Evolutionary conservation across 2,797 vertebrate genomes (phyloP).

Genomic region (Botia almorhae): DNA sequence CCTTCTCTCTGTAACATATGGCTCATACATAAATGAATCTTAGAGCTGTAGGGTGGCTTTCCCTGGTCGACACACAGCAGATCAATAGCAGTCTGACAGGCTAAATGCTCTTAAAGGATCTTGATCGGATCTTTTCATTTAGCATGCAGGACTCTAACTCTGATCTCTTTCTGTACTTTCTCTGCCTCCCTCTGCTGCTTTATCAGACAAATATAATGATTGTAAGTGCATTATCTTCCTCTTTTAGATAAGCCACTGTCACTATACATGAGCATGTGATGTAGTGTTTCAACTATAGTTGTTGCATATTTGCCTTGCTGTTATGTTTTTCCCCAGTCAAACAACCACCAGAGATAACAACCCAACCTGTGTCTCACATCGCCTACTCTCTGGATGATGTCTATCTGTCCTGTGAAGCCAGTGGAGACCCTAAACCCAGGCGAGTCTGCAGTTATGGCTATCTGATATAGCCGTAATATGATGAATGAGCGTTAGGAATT

Average conservation of each 20-base stretch:
- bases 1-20: no score
- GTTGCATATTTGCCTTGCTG: conserved; percentile 12
- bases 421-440: conserved; percentile 71
- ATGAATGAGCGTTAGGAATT: no score
- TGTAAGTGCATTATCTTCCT: conserved; percentile 54
- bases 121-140: neutral
- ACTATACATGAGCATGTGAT: neutral
- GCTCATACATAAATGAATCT: neutral
- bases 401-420: conserved; percentile 69
- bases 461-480: no score
- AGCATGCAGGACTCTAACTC: conserved; percentile 5
- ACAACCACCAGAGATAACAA: conserved; percentile 69
- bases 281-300: neutral
- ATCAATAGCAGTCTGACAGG: neutral
- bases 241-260: no score
- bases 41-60: neutral
- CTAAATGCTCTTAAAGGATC: neutral
- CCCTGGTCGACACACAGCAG: neutral
- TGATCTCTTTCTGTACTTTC: neutral
- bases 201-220: conserved; percentile 54
- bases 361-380: conserved; percentile 62
- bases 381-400: conserved; percentile 72
- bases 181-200: conserved; percentile 29
- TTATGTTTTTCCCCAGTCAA: conserved; percentile 63
- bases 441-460: conserved; percentile 54